Conservation (phyloP, 2,113 vertebrate genomes). For the Rhineura floridana region DNA sequence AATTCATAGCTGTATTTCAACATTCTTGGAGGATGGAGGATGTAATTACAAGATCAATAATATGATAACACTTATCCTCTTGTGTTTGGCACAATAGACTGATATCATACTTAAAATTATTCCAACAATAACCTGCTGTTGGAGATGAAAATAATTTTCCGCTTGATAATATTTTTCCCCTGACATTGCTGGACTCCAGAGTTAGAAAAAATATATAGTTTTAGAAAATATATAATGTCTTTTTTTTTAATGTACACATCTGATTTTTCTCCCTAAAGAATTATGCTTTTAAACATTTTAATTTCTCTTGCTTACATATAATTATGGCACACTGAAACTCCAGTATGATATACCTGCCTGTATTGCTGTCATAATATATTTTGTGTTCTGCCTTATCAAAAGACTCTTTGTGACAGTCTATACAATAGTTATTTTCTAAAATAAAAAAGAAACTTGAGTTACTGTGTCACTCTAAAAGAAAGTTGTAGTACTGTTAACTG, state of each 20-base stretch:
- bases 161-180: constrained; percentile 15
- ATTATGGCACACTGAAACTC: background rate
- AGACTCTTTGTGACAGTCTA: background rate
- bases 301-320: background rate
- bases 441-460: no score
- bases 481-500: no score
- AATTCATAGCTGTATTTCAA: background rate
- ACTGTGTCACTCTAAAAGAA: no score
- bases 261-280: background rate
- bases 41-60: background rate
- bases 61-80: background rate
- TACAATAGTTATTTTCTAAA: background rate
- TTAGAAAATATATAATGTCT: constrained; percentile 16
- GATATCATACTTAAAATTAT: constrained; percentile 2
- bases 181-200: constrained; percentile 15
- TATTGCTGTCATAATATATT: background rate
- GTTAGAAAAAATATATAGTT: background rate
- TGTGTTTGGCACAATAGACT: background rate
- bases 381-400: background rate
- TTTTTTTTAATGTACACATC: background rate
- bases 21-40: constrained; percentile 2
- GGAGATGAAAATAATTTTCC: background rate
- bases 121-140: constrained; percentile 26
- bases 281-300: constrained; percentile 5
- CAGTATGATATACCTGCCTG: background rate